Conservation (phyloP, 2,113 vertebrate genomes). For the Theristicus caerulescens region DNA sequence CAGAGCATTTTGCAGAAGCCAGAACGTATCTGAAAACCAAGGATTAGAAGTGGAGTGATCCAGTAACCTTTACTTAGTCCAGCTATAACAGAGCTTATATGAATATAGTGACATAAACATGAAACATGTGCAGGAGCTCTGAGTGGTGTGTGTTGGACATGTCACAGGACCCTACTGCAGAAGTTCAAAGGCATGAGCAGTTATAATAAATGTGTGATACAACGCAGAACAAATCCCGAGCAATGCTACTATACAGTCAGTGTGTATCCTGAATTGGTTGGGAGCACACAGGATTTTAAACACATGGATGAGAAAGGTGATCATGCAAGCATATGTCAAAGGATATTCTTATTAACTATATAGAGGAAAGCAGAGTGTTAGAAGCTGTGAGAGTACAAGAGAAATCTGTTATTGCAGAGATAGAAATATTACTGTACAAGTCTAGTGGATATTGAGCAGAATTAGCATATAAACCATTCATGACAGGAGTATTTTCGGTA, state of each 20-base stretch:
- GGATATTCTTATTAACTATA: not conserved
- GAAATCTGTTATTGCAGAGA: not conserved
- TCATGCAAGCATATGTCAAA: not conserved
- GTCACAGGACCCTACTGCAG: slow-evolving; percentile 20
- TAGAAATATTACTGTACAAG: not conserved
- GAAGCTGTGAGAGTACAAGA: not conserved
- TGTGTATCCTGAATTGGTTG: not conserved
- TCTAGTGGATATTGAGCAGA: not conserved
- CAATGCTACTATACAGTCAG: not conserved
- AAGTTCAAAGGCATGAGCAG: slow-evolving; percentile 37
- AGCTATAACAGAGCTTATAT: not conserved
- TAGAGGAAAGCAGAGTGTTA: not conserved
- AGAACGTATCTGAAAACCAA: not conserved
- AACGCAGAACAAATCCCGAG: slow-evolving; percentile 29
- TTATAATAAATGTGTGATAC: slow-evolving; percentile 42
- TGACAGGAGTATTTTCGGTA: not conserved
- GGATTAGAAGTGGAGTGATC: slow-evolving; percentile 5
- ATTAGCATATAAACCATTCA: not conserved
- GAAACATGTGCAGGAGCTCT: slow-evolving; percentile 29
- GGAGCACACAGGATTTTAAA: slow-evolving; percentile 4
- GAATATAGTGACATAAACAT: slow-evolving; percentile 55
- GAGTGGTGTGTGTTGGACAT: slow-evolving; percentile 41
- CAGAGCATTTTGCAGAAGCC: not conserved
- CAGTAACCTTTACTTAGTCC: slow-evolving; percentile 21
- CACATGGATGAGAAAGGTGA: not conserved